phyloP scores from a whole-genome alignment of 2,888 invertebrate genomes.

The Esperia sulphurella region DNA sequence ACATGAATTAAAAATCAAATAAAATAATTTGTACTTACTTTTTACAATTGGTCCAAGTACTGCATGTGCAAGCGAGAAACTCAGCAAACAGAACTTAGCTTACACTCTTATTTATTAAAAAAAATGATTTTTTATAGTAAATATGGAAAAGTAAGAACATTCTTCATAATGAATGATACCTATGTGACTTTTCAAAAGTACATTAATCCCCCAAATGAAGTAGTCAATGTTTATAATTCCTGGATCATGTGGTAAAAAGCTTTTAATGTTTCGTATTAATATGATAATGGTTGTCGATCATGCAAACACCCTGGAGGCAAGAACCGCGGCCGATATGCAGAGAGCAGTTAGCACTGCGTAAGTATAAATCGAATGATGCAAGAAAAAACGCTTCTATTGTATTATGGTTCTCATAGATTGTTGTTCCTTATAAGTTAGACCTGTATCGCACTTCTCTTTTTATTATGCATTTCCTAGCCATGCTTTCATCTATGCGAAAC shows the following conservation, averaged over 20 bases:
- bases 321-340: constrained; percentile 62
- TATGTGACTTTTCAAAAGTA: no score
- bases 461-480: constrained; percentile 60
- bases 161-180: no score
- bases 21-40: background rate
- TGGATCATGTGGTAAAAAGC: constrained; percentile 54
- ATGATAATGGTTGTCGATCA: constrained; percentile 77
- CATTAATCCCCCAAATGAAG: no score
- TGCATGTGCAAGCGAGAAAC: no score
- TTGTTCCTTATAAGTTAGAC: constrained; percentile 61
- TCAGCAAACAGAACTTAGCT: no score
- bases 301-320: constrained; percentile 70
- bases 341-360: constrained; percentile 60
- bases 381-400: constrained; percentile 54
- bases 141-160: no score
- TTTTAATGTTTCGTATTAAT: constrained; percentile 73
- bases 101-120: no score
- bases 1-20: background rate
- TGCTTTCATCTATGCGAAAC: constrained; percentile 58
- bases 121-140: no score
- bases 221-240: constrained; percentile 43
- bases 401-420: constrained; percentile 59
- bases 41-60: constrained; percentile 2
- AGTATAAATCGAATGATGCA: constrained; percentile 70
- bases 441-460: constrained; percentile 55